These are phyloP conservation scores for Mimumesa dahlbomi DNA, from an alignment of 2,888 invertebrate genomes.

Conservation along the genomic window DNA sequence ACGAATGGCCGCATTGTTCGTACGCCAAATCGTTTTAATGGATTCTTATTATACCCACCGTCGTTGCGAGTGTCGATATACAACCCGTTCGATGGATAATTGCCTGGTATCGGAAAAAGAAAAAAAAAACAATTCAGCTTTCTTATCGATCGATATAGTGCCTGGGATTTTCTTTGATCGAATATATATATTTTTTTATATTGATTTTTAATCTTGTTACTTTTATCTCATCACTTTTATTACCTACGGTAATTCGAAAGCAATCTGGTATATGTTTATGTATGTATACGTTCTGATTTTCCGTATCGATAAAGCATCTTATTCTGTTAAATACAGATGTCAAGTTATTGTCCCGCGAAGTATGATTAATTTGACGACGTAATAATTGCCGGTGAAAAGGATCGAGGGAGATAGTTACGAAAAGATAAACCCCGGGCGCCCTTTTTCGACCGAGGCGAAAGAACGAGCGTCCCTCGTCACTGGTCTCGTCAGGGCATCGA, in stretches of 20 bases:
- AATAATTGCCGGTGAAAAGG: slow-evolving; percentile 69
- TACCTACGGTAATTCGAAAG: too few species aligned
- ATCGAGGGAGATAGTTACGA: slow-evolving; percentile 59
- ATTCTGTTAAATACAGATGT: slow-evolving; percentile 49
- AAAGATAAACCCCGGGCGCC: slow-evolving; percentile 57
- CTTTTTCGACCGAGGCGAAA: slow-evolving; percentile 33
- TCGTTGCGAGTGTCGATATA: slow-evolving; percentile 20
- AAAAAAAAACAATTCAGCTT: too few species aligned
- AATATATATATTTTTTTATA: too few species aligned
- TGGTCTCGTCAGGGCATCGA: slow-evolving; percentile 58
- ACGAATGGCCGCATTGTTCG: slow-evolving; percentile 63
- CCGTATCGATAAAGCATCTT: neutral
- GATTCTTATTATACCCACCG: slow-evolving; percentile 57
- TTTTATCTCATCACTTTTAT: too few species aligned
- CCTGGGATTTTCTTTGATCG: too few species aligned
- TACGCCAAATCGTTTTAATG: slow-evolving; percentile 61
- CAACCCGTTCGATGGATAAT: too few species aligned
- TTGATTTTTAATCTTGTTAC: too few species aligned
- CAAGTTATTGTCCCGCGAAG: slow-evolving; percentile 50
- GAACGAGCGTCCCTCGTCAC: slow-evolving; percentile 58
- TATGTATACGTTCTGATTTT: too few species aligned
- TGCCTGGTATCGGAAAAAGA: too few species aligned
- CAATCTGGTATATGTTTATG: too few species aligned
- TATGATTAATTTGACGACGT: slow-evolving; percentile 72
- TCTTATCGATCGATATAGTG: too few species aligned